A percentile compares a stretch with the other conserved stretches of the same genome.
Evolutionary conservation across 2,888 invertebrate genomes (phyloP).

Genomic region (Watsonalla binaria): DNA sequence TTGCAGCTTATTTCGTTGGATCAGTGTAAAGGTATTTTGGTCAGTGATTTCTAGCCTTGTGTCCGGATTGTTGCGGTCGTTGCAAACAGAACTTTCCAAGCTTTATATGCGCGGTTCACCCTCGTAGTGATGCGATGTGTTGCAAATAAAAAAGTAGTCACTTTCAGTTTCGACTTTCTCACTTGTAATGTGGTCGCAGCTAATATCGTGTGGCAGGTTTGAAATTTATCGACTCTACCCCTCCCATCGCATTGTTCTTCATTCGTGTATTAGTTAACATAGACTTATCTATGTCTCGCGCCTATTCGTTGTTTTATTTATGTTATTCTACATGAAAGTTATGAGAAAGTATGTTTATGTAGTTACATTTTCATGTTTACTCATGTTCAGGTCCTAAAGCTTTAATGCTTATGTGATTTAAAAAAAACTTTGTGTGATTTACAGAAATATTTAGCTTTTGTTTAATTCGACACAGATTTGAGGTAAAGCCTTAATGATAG

Average conservation of each 20-base stretch:
- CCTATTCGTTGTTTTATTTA: not conserved
- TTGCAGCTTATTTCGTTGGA: too few relatives aligned
- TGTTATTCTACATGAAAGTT: constrained; percentile 4
- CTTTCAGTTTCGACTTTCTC: constrained; percentile 58
- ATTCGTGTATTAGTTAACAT: not conserved
- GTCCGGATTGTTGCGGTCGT: not conserved
- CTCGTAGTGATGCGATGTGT: constrained; percentile 25
- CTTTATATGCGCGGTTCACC: constrained; percentile 38
- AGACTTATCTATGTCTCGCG: not conserved
- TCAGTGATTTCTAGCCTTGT: not conserved
- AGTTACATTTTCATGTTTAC: constrained; percentile 8
- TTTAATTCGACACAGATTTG: too few relatives aligned
- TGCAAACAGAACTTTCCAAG: constrained; percentile 20
- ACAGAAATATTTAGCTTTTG: too few relatives aligned
- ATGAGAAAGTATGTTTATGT: constrained; percentile 14
- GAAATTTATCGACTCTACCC: constrained; percentile 18
- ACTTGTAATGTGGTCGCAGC: constrained; percentile 35
- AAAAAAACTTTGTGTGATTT: too few relatives aligned
- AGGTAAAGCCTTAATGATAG: too few relatives aligned
- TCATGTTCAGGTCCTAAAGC: constrained; percentile 20
- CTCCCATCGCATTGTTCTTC: constrained; percentile 7
- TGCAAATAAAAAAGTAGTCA: constrained; percentile 40
- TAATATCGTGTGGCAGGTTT: constrained; percentile 37
- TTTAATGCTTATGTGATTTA: constrained; percentile 4
- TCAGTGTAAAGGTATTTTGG: too few relatives aligned